A percentile compares a stretch with the other conserved stretches of the same genome.
phyloP scores from a whole-genome alignment of 2,113 vertebrate genomes.

The Salvelinus fontinalis region DNA sequence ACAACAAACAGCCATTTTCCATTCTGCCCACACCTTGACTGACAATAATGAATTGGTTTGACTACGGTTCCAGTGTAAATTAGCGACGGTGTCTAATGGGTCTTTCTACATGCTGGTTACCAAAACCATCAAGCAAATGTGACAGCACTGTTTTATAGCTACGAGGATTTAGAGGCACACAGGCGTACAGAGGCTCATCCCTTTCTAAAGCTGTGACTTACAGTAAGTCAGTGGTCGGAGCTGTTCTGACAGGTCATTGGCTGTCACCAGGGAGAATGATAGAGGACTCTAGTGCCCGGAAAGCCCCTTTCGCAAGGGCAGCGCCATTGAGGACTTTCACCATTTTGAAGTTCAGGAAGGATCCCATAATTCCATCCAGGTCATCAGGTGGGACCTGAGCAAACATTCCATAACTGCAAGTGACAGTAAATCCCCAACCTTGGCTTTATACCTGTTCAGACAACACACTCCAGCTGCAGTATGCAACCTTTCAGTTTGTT shows the following conservation, averaged over 20 bases:
- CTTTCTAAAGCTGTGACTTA: conserved; percentile 1
- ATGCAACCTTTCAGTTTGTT: too few relatives aligned
- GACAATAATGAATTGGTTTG: conserved; percentile 33
- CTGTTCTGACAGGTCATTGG: neutral
- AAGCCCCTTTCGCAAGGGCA: too few relatives aligned
- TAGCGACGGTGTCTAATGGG: neutral
- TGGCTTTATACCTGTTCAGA: too few relatives aligned
- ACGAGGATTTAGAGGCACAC: conserved; percentile 6
- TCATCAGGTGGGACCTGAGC: too few relatives aligned
- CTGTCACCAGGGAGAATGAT: neutral
- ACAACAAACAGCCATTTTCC: neutral
- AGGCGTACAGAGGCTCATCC: neutral
- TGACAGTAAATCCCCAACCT: too few relatives aligned
- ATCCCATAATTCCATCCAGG: too few relatives aligned
- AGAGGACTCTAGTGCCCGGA: neutral
- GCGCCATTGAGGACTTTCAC: too few relatives aligned
- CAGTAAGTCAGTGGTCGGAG: neutral
- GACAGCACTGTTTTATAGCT: neutral
- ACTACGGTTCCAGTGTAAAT: conserved; percentile 11
- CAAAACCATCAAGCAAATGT: neutral
- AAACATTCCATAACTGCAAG: too few relatives aligned
- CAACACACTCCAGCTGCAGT: too few relatives aligned
- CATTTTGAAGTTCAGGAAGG: too few relatives aligned
- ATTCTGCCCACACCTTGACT: neutral
- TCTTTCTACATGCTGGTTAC: neutral